Evolutionary conservation across 37 sponge, comb jelly and placozoan species (phyloP), one percentile per base, ranked within the genome.

Genomic region (Halisarca cf. caerulea): DNA sequence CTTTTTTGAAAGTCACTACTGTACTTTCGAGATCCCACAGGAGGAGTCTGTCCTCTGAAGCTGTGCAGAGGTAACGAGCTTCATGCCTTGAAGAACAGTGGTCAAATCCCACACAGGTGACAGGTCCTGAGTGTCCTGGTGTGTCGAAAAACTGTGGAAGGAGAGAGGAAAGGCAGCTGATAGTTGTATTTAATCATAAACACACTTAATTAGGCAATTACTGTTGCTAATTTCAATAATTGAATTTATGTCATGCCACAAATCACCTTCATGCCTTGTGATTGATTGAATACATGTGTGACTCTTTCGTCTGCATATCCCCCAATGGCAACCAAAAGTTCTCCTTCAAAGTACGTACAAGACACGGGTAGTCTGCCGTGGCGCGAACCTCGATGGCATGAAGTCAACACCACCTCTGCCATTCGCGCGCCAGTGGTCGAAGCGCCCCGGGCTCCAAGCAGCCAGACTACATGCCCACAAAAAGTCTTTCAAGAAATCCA

Each of bases 21-120:
- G 73, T 35, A 4, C 25, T 5, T 27, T 83, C 70, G 38, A 90
- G 74, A 33, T 90, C 64, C 94, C 94, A 94, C 17, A 94, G 79
- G 36, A 93, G 27, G 0, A 88, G 24, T 14, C 58, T 58, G 71
- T 85, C 85, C 1, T 75, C 71, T 38, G 94, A 88, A 2, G 86
- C 88, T 38, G 88, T 86, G 47, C 88, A 87, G 38, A 94, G 86
- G n/a, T 70, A 68, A 20, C 57, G 14, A 8, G 64, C 51, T 47
- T 47, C 51, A 6, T 47, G 51, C 51, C 6, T 6, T 11, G 11
- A 6, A 14, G 51, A 47, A 47, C 11, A 47, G 11, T 47, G 9
- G 51, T 11, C 11, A 11, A 47, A 47, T 47, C 51, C 51, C 51
- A 47, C 51, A 47, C 51, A 47, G 6, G 51, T 47, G 11, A 47